A percentile compares a stretch with the other conserved stretches of the same genome.
Evolutionary conservation across 2,797 vertebrate genomes (phyloP).

Genomic region (Nannoperca obscura): DNA sequence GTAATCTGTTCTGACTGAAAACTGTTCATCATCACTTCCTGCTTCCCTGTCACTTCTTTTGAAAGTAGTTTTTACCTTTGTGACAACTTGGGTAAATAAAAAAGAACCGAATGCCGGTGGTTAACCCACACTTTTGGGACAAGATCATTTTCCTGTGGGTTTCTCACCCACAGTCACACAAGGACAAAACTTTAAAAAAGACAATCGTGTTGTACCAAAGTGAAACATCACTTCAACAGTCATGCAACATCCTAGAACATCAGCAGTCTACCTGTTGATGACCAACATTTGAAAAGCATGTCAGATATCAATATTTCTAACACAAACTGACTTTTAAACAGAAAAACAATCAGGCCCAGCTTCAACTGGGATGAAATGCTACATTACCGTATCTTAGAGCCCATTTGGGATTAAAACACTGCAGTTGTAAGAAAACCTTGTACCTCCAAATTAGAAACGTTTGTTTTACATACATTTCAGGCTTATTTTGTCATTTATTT

Average conservation of each 20-base stretch:
- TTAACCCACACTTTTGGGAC: constrained; percentile 9
- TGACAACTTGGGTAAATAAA: background rate
- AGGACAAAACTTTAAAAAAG: constrained; percentile 17
- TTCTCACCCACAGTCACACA: constrained; percentile 11
- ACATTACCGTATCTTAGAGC: constrained; percentile 47
- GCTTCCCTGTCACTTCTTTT: constrained; percentile 11
- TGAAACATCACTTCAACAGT: constrained; percentile 34
- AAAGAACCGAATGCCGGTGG: constrained; percentile 14
- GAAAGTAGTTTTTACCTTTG: constrained; percentile 19
- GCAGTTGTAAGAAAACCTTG: constrained; percentile 19
- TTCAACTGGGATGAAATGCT: constrained; percentile 57
- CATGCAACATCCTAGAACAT: constrained; percentile 32
- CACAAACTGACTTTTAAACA: constrained; percentile 14
- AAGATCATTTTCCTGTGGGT: constrained; percentile 3
- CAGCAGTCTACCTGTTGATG: constrained; percentile 22
- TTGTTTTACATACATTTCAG: constrained; percentile 19
- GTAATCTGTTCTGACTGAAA: constrained; percentile 18
- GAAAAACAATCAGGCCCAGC: constrained; percentile 20
- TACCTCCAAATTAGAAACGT: background rate
- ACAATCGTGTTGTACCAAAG: constrained; percentile 51
- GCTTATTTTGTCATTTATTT: constrained; percentile 4
- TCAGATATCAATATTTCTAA: constrained; percentile 15
- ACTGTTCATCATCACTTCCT: constrained; percentile 29
- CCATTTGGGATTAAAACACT: constrained; percentile 17
- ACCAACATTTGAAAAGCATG: background rate